phyloP scores from a whole-genome alignment of 2,888 invertebrate genomes.

The Protophormia terraenovae region DNA sequence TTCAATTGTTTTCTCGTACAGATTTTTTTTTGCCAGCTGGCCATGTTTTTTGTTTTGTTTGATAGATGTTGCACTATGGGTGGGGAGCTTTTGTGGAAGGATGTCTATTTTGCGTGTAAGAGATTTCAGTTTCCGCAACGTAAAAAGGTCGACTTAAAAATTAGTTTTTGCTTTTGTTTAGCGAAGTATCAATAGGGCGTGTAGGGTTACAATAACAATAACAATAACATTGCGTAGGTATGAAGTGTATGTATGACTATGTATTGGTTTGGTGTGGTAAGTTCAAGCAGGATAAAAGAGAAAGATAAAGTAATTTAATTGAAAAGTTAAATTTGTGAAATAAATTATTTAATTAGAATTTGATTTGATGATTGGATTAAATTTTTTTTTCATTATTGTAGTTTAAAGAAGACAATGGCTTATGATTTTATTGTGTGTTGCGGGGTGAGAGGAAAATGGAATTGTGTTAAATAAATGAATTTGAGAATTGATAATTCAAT shows the following conservation, averaged over 20 bases:
- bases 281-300: background rate
- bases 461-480: too few relatives aligned
- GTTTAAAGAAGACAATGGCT: background rate
- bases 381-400: background rate
- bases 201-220: background rate
- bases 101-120: background rate
- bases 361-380: slow-evolving; percentile 6
- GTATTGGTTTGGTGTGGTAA: background rate
- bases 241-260: background rate
- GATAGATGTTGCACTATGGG: background rate
- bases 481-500: too few relatives aligned
- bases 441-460: too few relatives aligned
- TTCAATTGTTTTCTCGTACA: background rate
- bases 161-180: slow-evolving; percentile 17
- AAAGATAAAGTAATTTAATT: slow-evolving; percentile 14
- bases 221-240: background rate
- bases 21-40: slow-evolving; percentile 13
- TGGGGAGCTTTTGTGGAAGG: background rate
- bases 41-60: background rate
- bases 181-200: background rate
- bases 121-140: background rate
- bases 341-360: slow-evolving; percentile 9
- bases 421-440: background rate
- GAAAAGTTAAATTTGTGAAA: slow-evolving; percentile 5
- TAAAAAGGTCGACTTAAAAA: slow-evolving; percentile 26